These are phyloP conservation scores for Xylota segnis DNA, from an alignment of 2,888 invertebrate genomes.

Conservation along the genomic window DNA sequence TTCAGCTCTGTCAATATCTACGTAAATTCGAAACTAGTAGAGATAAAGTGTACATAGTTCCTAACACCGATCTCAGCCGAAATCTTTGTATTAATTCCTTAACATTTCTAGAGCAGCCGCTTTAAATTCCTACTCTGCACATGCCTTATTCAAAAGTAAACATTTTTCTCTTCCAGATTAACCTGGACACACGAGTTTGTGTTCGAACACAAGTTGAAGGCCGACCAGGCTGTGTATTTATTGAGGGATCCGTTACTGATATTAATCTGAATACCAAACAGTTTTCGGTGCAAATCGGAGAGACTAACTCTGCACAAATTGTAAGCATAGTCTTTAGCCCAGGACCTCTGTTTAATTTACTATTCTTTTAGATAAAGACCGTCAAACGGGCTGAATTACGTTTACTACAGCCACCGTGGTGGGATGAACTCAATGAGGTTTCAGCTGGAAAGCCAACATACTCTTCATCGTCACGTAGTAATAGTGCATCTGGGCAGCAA, in stretches of 20 bases:
- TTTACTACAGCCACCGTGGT: slow-evolving; percentile 97
- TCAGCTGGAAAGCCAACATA: slow-evolving; percentile 78
- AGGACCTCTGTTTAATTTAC: not conserved
- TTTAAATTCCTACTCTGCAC: too few relatives aligned
- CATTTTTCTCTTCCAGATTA: slow-evolving; percentile 86
- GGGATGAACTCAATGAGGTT: slow-evolving; percentile 94
- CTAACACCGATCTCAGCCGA: too few relatives aligned
- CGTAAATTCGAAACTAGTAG: too few relatives aligned
- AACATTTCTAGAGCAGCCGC: too few relatives aligned
- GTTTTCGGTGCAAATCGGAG: slow-evolving; percentile 87
- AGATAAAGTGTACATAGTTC: too few relatives aligned
- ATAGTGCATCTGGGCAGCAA: slow-evolving; percentile 61
- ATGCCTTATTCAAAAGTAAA: not conserved
- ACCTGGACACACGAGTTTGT: slow-evolving; percentile 92
- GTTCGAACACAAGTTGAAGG: slow-evolving; percentile 88
- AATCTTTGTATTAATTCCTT: not conserved
- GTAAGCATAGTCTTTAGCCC: too few relatives aligned
- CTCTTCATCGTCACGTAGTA: slow-evolving; percentile 59
- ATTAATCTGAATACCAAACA: slow-evolving; percentile 88
- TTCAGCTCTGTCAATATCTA: too few relatives aligned
- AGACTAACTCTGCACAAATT: slow-evolving; percentile 71
- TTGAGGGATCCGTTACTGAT: slow-evolving; percentile 92
- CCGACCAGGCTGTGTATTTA: slow-evolving; percentile 90
- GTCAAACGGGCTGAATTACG: slow-evolving; percentile 96
- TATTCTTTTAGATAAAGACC: slow-evolving; percentile 82